phyloP scores from a whole-genome alignment of 2,888 invertebrate genomes.

The Reticulitermes lucifugus region DNA sequence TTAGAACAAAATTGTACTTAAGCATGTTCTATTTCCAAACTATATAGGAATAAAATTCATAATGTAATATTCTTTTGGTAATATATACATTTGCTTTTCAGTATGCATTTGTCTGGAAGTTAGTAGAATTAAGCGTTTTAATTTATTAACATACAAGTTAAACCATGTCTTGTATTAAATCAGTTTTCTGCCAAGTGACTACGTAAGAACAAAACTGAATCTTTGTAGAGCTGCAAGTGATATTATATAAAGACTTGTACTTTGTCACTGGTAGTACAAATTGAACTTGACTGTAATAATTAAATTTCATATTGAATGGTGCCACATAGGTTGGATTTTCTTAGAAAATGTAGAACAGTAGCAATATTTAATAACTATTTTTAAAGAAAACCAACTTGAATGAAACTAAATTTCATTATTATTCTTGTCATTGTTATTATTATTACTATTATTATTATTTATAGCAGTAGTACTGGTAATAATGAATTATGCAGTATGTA shows the following conservation, averaged over 20 bases:
- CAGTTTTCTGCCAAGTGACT: constrained; percentile 27
- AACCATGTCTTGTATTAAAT: not conserved
- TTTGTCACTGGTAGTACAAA: constrained; percentile 33
- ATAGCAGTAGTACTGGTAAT: not conserved
- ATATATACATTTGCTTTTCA: constrained; percentile 15
- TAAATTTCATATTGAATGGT: constrained; percentile 10
- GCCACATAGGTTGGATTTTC: not conserved
- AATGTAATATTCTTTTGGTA: not conserved
- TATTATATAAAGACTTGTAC: not conserved
- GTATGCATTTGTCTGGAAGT: not conserved
- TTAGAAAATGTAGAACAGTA: constrained; percentile 11
- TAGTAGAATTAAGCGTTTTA: not conserved
- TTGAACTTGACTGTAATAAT: constrained; percentile 7
- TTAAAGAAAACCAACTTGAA: constrained; percentile 9
- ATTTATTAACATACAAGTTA: constrained; percentile 4
- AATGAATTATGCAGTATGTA: not conserved
- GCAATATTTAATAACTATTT: constrained; percentile 34
- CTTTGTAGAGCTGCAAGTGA: constrained; percentile 5
- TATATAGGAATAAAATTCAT: not conserved
- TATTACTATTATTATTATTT: not conserved
- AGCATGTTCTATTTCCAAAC: not conserved
- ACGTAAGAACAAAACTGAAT: not conserved
- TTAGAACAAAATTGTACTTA: constrained; percentile 18
- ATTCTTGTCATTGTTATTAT: not conserved
- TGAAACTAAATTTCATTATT: not conserved